A percentile compares a stretch with the other conserved stretches of the same genome.
phyloP scores from a whole-genome alignment of 2,797 vertebrate species.

The Phylloscopus collybita region DNA sequence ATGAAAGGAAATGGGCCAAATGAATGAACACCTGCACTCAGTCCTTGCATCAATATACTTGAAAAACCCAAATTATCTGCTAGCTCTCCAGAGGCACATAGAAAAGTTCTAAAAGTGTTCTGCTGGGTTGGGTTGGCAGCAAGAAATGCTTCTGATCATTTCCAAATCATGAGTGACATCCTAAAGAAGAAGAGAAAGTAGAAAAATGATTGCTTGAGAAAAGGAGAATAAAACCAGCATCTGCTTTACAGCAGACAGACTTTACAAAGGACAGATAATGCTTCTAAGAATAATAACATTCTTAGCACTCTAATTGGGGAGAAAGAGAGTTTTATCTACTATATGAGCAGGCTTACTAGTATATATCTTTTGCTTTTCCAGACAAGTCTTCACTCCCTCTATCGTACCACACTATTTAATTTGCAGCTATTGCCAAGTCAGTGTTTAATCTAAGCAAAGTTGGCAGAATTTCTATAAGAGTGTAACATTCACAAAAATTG shows the following conservation, averaged over 20 bases:
- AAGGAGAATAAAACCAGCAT: slow-evolving; percentile 10
- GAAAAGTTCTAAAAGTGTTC: not conserved
- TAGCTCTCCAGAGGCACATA: not conserved
- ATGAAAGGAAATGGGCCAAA: not conserved
- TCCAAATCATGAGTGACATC: slow-evolving; percentile 23
- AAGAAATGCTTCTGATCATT: slow-evolving; percentile 5
- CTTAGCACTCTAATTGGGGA: not conserved
- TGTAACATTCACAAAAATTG: not conserved
- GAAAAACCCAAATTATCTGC: not conserved
- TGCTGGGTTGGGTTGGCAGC: not conserved
- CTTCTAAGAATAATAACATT: not conserved
- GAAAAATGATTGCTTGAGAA: slow-evolving; percentile 8
- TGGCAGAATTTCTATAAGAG: not conserved
- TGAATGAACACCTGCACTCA: not conserved
- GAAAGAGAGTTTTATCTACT: not conserved
- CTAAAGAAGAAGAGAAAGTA: not conserved
- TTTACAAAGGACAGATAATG: not conserved
- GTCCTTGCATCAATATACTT: not conserved
- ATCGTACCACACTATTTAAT: not conserved
- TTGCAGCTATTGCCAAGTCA: slow-evolving; percentile 2
- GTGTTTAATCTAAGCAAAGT: not conserved
- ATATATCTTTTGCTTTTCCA: not conserved
- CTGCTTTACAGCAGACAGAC: not conserved
- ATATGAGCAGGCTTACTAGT: not conserved
- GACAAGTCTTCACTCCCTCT: slow-evolving; percentile 9